Evolutionary conservation across 2,113 vertebrate species (phyloP), one percentile per base, ranked within the genome.

Genomic region (Scophthalmus maximus): DNA sequence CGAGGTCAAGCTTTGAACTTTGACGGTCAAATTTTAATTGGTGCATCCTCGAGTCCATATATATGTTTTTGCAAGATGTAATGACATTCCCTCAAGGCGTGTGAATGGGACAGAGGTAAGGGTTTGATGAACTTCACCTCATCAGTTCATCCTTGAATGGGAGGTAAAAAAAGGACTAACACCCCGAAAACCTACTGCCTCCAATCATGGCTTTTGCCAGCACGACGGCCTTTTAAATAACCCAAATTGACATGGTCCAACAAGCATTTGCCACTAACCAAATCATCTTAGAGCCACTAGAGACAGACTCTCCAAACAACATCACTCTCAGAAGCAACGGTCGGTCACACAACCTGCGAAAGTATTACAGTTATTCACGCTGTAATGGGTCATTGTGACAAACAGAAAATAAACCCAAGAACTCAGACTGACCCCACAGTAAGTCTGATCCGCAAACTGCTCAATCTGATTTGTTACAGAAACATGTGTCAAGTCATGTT

Each of bases 401-500:
- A 65, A 55, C 26, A 46, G 3, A 52, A 78, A 69, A 52, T 75
- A 69, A 61, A 52, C 49, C 68, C 3, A 15, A 68, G 51, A 62
- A 78, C 42, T 32, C 30, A 30, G 25, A 12, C 42, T 67, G 58
- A 77, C 30, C 60, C 36, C 50, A 53, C 36, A 64, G 56, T 42
- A 34, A 53, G 62, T 71, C 63, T 63, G 38, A 69, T 76, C 52
- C 76, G 8, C 44, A 59, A 52, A 62, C 63, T 58, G 34, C 44
- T 34, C 60, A 85, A 87, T 85, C 42, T 50, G 57, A 78, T 81
- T 64, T 73, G 57, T 27, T n/a, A 30, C 53, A 69, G 38, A 79
- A 75, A 68, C 34, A 68, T 52, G 27, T 63, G 67, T 67, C 30
- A 18, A 57, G 59, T 61, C 72, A 68, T 67, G 63, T 77, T 76